A percentile compares a stretch with the other conserved stretches of the same genome.
Evolutionary conservation across 2,888 invertebrate species (phyloP).

Genomic region (Macropis europaea): DNA sequence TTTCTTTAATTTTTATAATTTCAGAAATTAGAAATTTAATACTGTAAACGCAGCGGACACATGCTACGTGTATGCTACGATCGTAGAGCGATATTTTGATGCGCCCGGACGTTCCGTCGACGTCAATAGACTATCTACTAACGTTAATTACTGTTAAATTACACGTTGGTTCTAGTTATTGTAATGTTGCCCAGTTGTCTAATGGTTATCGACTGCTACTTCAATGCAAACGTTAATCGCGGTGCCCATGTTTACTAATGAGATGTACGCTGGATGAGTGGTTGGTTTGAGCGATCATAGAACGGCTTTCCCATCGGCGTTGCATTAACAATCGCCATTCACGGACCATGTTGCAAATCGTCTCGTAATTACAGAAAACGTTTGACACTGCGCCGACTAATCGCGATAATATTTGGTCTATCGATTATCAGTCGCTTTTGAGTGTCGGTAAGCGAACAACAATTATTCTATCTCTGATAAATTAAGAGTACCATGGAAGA

Average conservation of each 20-base stretch:
- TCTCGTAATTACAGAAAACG: constrained; percentile 26
- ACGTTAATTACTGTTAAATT: constrained; percentile 45
- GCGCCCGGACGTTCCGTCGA: constrained; percentile 10
- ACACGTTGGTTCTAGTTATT: constrained; percentile 41
- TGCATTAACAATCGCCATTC: constrained; percentile 13
- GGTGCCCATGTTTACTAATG: constrained; percentile 35
- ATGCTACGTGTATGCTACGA: too few relatives aligned
- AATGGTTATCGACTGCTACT: constrained; percentile 51
- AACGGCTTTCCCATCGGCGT: neutral
- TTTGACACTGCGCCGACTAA: neutral
- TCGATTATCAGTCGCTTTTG: constrained; percentile 2
- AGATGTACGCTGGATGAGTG: constrained; percentile 25
- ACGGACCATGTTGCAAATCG: constrained; percentile 2
- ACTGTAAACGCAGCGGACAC: too few relatives aligned
- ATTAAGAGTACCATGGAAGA: neutral
- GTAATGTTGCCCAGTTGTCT: constrained; percentile 35
- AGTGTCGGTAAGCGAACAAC: neutral
- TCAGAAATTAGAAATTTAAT: too few relatives aligned
- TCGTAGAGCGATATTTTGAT: constrained; percentile 12
- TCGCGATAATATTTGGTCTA: neutral
- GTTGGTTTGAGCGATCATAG: constrained; percentile 17
- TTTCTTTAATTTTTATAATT: too few relatives aligned
- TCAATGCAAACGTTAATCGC: constrained; percentile 43
- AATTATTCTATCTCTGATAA: neutral
- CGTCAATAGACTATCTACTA: constrained; percentile 23